Evolutionary conservation across 2,888 invertebrate genomes (phyloP).

Genomic region (Julus scanicus): DNA sequence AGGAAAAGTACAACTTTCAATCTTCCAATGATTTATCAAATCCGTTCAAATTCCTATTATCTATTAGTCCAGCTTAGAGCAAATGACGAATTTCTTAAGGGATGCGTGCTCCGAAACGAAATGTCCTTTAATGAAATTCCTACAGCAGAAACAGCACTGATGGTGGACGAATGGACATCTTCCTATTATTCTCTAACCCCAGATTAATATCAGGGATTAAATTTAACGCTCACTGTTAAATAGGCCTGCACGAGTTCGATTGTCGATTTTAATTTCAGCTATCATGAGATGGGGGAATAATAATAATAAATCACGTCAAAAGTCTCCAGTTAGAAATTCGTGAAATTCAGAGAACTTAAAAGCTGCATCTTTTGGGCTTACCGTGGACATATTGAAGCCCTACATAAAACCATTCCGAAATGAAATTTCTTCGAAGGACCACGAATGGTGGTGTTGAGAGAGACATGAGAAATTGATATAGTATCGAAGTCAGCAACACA

Average conservation of each 20-base stretch:
- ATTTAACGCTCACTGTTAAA: background rate
- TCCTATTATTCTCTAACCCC: background rate
- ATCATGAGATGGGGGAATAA: background rate
- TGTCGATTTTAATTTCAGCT: background rate
- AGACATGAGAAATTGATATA: constrained; percentile 33
- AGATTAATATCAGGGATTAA: constrained; percentile 17
- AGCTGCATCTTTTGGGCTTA: background rate
- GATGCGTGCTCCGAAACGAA: background rate
- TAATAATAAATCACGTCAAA: background rate
- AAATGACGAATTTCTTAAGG: background rate
- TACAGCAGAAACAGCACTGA: background rate
- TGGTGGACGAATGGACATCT: background rate
- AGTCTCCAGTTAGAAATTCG: background rate
- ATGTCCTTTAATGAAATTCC: background rate
- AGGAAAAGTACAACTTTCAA: background rate
- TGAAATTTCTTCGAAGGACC: constrained; percentile 15
- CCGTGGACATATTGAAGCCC: background rate
- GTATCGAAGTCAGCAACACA: constrained; percentile 4
- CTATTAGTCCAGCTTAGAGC: background rate
- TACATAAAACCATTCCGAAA: background rate
- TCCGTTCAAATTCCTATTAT: background rate
- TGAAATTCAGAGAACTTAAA: background rate
- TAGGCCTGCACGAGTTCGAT: background rate
- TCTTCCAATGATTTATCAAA: background rate
- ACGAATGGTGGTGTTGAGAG: background rate